A percentile compares a stretch with the other conserved stretches of the same genome.
These are phyloP conservation scores for Ailuropoda melanoleuca DNA, from an alignment of 2,113 vertebrate species.

Conservation along the genomic window DNA sequence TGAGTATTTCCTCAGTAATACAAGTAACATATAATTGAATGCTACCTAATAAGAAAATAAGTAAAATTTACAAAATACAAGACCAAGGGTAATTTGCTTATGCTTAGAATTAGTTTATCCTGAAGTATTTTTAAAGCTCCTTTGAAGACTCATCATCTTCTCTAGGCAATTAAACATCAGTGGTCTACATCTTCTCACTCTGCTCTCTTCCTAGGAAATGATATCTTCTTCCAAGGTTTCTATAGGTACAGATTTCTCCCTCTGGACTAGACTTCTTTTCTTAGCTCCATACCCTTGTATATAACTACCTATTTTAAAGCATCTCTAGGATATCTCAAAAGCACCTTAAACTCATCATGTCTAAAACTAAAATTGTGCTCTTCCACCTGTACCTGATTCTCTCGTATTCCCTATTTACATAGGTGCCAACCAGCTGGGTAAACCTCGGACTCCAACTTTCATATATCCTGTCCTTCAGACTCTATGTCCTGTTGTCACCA, in stretches of 20 bases:
- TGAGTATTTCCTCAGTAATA: constrained; percentile 38
- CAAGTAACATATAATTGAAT: constrained; percentile 28
- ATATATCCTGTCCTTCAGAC: not conserved
- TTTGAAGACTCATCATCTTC: constrained; percentile 10
- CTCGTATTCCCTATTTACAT: not conserved
- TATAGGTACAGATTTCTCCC: not conserved
- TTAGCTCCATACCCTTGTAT: not conserved
- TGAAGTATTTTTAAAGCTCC: constrained; percentile 17
- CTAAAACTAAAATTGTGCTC: not conserved
- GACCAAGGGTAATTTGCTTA: constrained; percentile 10
- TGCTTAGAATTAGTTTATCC: constrained; percentile 24
- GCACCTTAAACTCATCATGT: not conserved
- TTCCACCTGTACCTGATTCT: not conserved
- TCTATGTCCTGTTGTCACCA: not conserved
- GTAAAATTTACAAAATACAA: constrained; percentile 3
- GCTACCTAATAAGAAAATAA: constrained; percentile 44
- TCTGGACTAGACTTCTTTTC: not conserved
- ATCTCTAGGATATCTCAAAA: not conserved
- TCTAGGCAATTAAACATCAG: not conserved
- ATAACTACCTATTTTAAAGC: not conserved
- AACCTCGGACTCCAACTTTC: not conserved
- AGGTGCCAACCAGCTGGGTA: not conserved
- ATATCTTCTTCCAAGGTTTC: not conserved
- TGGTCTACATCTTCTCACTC: not conserved
- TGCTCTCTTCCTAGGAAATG: not conserved